phyloP scores from a whole-genome alignment of 2,888 invertebrate genomes.

The Aspidiotus rigidus region DNA sequence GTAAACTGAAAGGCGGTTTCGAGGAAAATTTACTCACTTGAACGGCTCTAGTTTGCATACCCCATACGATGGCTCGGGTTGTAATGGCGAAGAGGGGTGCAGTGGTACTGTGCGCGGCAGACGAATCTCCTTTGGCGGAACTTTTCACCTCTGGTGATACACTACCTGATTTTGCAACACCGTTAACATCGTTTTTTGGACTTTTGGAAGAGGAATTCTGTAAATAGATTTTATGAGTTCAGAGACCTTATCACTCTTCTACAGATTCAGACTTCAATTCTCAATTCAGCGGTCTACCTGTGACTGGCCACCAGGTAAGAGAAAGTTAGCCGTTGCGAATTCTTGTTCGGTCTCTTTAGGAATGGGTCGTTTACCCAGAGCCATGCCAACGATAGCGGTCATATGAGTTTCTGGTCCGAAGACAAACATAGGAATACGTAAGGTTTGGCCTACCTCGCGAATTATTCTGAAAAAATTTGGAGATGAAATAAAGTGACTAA shows the following conservation, averaged over 20 bases:
- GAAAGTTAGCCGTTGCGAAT: constrained; percentile 79
- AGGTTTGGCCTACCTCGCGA: constrained; percentile 73
- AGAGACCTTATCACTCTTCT: too few relatives aligned
- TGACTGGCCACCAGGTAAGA: constrained; percentile 64
- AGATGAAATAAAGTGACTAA: constrained; percentile 11
- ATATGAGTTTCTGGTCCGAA: constrained; percentile 99
- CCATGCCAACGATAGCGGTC: constrained; percentile 99
- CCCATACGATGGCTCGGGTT: constrained; percentile 95
- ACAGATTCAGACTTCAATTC: too few relatives aligned
- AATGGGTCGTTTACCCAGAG: constrained; percentile 78
- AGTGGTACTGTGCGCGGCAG: constrained; percentile 4
- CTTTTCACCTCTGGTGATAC: constrained; percentile 32
- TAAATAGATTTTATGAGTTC: not conserved
- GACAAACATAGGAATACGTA: constrained; percentile 87
- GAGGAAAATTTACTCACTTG: constrained; percentile 46
- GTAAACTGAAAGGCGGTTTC: too few relatives aligned
- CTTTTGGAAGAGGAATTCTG: constrained; percentile 32
- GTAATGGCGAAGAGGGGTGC: constrained; percentile 64
- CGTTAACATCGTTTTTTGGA: constrained; percentile 33
- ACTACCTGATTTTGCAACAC: constrained; percentile 29
- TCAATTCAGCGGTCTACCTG: not conserved
- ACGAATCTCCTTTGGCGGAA: constrained; percentile 16
- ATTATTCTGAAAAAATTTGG: constrained; percentile 54
- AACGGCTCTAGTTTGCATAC: constrained; percentile 95
- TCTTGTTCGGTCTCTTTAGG: constrained; percentile 62